phyloP scores from a whole-genome alignment of 2,888 invertebrate species.

The Sycophila texana region DNA sequence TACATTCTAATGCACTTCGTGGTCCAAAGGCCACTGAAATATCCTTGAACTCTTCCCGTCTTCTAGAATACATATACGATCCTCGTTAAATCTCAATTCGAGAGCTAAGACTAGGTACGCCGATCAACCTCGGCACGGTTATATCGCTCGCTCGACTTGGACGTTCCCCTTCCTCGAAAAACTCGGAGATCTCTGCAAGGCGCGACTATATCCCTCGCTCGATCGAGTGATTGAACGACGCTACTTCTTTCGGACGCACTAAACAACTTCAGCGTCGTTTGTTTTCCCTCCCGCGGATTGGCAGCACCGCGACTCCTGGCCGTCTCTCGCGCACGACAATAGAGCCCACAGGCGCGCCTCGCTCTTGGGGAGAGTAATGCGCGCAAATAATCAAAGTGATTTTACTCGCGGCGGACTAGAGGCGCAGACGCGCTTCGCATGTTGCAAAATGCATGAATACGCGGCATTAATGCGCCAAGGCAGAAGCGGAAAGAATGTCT shows the following conservation, averaged over 20 bases:
- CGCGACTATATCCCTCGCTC: no score
- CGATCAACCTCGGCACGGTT: background rate
- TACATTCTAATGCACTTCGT: no score
- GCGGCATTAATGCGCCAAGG: constrained; percentile 38
- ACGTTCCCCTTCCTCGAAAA: no score
- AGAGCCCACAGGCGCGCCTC: background rate
- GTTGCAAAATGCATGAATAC: constrained; percentile 55
- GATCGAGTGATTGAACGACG: constrained; percentile 36
- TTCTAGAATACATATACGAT: background rate
- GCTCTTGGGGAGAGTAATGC: constrained; percentile 38
- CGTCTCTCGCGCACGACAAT: background rate
- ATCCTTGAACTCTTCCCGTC: no score
- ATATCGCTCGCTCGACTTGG: no score
- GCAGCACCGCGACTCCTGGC: background rate
- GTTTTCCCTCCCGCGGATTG: constrained; percentile 24
- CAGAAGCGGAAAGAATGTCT: background rate
- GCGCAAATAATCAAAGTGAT: constrained; percentile 55
- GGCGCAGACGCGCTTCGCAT: constrained; percentile 2
- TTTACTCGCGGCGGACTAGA: constrained; percentile 15
- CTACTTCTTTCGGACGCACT: constrained; percentile 24
- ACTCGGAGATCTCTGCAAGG: no score
- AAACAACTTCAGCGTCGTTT: constrained; percentile 48
- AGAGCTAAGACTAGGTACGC: no score
- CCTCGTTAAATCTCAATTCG: constrained; percentile 8
- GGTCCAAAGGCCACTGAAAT: no score